Evolutionary conservation across 2,888 invertebrate genomes (phyloP), one percentile per base, ranked within the genome.

Genomic region (Synergus itoensis): DNA sequence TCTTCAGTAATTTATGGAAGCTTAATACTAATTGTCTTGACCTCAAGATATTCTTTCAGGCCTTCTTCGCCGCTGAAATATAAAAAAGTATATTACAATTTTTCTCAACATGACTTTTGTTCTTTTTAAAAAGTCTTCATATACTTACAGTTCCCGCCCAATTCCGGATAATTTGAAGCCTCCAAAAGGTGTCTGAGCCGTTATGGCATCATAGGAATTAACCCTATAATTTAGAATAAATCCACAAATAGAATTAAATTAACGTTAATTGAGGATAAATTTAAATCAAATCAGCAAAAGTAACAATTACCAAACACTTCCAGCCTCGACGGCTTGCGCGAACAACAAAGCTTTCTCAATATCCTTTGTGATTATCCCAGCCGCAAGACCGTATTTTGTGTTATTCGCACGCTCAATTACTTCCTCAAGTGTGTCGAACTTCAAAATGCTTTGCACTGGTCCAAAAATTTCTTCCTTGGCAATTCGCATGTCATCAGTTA

Each of bases 151-250:
- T 92, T 98, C 98, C 82, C 97, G 95, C 45, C 98, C 98, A 86
- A 96, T 94, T 76, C 98, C 98, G 43, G 97, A 97, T 88, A 96
- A 95, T 90, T 97, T 98, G 92, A 95, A 98, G 63, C 98, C 98
- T 77, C 98, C 98, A 90, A 98, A 98, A 16, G 98, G 98, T 63
- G 96, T 95, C 91, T 98, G 97, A 1, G 95, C 93, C 14, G 94
- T 92, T 2, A 96, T 93, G 76, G 94, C 94, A 87, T 96, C 95
- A 87, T 96, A 97, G 76, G 95, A 95, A 92, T 97, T 97, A 5
- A 97, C 94, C 96, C 96, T 96, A 90, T 63, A 4, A 21, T 21
- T 60, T 73, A n/a, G 53, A 53, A 73, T 28, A 36, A 36, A 9
- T 36, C n/a, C 3, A 73, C 36, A 8, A 36, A 16, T 48, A 48